Evolutionary conservation across 2,113 vertebrate genomes (phyloP).

Genomic region (Dendropsophus ebraccatus): DNA sequence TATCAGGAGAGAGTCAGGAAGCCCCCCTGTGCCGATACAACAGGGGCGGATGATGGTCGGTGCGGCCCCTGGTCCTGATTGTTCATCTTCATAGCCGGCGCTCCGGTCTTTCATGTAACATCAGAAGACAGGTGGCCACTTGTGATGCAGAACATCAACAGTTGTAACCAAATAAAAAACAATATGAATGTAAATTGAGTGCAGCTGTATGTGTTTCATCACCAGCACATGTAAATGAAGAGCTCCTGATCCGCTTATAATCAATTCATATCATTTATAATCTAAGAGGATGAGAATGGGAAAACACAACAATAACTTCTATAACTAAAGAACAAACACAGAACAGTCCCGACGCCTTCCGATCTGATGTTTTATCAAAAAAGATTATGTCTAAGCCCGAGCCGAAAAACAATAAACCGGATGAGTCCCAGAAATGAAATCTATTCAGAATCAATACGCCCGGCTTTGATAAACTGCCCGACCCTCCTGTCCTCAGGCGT

Average conservation of each 20-base stretch:
- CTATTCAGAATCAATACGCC: slow-evolving; percentile 59
- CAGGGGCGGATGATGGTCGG: no score
- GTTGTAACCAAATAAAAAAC: slow-evolving; percentile 24
- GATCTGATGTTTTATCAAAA: slow-evolving; percentile 58
- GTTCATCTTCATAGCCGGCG: background rate
- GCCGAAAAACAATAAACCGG: slow-evolving; percentile 60
- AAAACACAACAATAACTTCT: slow-evolving; percentile 41
- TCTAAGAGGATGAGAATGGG: slow-evolving; percentile 27
- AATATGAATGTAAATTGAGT: slow-evolving; percentile 48
- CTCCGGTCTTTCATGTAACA: background rate
- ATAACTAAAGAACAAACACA: slow-evolving; percentile 37
- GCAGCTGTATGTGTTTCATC: slow-evolving; percentile 43
- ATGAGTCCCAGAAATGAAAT: slow-evolving; percentile 57
- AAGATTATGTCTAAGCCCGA: slow-evolving; percentile 55
- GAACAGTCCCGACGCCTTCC: slow-evolving; percentile 18
- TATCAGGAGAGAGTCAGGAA: no score
- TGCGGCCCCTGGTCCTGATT: background rate
- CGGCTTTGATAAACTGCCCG: slow-evolving; percentile 55
- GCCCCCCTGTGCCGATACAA: no score
- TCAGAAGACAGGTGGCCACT: slow-evolving; percentile 26
- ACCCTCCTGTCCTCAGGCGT: slow-evolving; percentile 52
- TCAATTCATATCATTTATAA: slow-evolving; percentile 56
- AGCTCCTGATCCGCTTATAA: slow-evolving; percentile 26
- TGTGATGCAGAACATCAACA: slow-evolving; percentile 27
- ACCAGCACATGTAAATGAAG: slow-evolving; percentile 35